These are phyloP conservation scores for Semotilus atromaculatus DNA, from an alignment of 2,797 vertebrate genomes.

Conservation along the genomic window DNA sequence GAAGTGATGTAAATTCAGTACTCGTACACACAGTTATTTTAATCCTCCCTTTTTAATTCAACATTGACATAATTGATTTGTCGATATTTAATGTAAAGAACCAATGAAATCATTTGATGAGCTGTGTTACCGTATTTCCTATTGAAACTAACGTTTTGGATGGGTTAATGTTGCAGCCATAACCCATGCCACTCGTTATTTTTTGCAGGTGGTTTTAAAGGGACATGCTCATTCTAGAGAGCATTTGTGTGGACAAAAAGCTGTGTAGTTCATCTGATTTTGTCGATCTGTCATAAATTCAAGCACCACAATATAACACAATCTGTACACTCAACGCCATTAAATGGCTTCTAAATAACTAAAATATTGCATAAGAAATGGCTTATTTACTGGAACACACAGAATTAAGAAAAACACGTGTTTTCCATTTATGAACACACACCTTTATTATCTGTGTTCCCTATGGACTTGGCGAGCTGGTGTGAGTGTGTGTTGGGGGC, in stretches of 20 bases:
- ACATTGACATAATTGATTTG: neutral
- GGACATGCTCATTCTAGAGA: neutral
- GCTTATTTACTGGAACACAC: neutral
- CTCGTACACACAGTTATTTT: neutral
- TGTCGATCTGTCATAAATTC: neutral
- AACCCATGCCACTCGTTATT: neutral
- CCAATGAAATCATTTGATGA: neutral
- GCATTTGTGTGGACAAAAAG: neutral
- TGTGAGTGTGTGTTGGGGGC: constrained; percentile 32
- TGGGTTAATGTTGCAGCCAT: neutral
- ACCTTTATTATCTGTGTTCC: constrained; percentile 12
- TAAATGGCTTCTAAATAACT: neutral
- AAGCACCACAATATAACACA: neutral
- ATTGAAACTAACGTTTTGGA: neutral
- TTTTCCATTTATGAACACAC: constrained; percentile 52
- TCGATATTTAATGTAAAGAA: neutral
- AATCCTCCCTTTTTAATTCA: constrained; percentile 20
- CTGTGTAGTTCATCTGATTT: neutral
- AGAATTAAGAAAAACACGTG: neutral
- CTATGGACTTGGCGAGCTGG: neutral
- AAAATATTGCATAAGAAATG: neutral
- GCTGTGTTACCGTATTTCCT: neutral
- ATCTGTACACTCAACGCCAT: neutral
- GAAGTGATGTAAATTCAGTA: neutral
- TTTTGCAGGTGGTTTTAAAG: neutral